phyloP scores from a whole-genome alignment of 2,113 vertebrate genomes.

The Calyptomena viridis region DNA sequence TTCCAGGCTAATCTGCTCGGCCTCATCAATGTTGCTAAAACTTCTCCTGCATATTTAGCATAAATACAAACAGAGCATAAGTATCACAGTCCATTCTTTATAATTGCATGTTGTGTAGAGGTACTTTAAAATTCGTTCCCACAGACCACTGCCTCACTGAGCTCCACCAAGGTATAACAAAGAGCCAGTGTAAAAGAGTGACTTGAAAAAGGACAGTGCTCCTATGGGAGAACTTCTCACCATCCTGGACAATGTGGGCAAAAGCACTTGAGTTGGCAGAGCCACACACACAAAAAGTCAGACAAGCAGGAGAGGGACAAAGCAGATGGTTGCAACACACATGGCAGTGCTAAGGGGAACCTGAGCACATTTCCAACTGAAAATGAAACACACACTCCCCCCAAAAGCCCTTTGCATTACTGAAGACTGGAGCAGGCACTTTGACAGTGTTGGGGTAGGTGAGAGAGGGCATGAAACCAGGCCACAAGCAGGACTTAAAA shows the following conservation, averaged over 20 bases:
- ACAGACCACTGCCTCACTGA: neutral
- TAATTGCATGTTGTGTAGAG: neutral
- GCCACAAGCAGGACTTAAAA: neutral
- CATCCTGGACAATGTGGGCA: neutral
- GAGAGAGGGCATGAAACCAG: neutral
- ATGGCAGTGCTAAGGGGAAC: neutral
- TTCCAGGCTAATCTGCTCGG: constrained; percentile 81
- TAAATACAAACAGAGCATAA: neutral
- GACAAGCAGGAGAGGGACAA: neutral
- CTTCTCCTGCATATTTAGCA: constrained; percentile 75
- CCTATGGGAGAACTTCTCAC: neutral
- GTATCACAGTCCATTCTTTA: neutral
- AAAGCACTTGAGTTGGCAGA: neutral
- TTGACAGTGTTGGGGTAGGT: neutral
- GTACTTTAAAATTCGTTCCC: neutral
- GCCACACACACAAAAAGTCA: neutral
- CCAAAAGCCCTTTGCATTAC: neutral
- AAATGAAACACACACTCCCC: neutral
- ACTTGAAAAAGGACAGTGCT: neutral
- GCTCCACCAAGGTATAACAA: neutral
- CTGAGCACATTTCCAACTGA: neutral
- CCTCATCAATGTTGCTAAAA: constrained; percentile 75
- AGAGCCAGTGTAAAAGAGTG: neutral
- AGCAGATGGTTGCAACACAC: neutral
- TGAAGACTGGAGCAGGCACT: neutral